Base-by-base conservation (phyloP, 1,140 invertebrate genomes). In the Nylanderia fulva region DNA sequence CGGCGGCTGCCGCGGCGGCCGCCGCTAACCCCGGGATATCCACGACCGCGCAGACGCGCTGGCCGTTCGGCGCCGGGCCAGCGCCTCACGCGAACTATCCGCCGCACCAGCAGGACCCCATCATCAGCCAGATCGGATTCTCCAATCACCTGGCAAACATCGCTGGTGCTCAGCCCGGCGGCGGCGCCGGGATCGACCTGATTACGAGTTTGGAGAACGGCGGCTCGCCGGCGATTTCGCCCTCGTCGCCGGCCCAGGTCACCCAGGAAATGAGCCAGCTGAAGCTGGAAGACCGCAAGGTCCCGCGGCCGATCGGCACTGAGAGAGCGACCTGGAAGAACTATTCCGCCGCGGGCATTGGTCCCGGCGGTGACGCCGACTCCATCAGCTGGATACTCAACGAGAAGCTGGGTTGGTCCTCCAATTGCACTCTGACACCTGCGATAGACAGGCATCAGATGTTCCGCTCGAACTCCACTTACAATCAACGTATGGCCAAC, bases 291-390 rank as follows among this genome's bases (percentile, higher is more conserved):
- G 96, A 97, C 88, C 95, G 97, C 56, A 97, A 97, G 91, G 95
- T 96, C 87, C 97, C 97, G 39, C 96, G 97, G 8, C 97, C 97
- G 24, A 98, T 98, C 90, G 97, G 97, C 88, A 97, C 96, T 0
- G 97, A 97, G 92, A 95, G 97, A 90, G 96, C 96, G 9, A 72
- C 48, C 1, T 96, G 96, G 95, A 97, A 97, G 71, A 95, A 95
- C 93, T 94, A 94, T 52, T 85, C 84, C 7, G 84, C 87, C 8
- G 39, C 90, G 4, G 88, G 90, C 0, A 92, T 93, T 77, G 93
- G 92, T 33, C 92, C 91, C 0, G 92, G 92, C 27, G 94, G 93
- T 18, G 92, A 95, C 74, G 92, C 94, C 52, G 96, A 96, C 86
- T 92, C 93, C 0, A 96, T 95, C 66, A 96, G 95, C 90, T 96